These are phyloP conservation scores for Andricus grossulariae DNA, from an alignment of 1,140 invertebrate species.

Conservation along the genomic window DNA sequence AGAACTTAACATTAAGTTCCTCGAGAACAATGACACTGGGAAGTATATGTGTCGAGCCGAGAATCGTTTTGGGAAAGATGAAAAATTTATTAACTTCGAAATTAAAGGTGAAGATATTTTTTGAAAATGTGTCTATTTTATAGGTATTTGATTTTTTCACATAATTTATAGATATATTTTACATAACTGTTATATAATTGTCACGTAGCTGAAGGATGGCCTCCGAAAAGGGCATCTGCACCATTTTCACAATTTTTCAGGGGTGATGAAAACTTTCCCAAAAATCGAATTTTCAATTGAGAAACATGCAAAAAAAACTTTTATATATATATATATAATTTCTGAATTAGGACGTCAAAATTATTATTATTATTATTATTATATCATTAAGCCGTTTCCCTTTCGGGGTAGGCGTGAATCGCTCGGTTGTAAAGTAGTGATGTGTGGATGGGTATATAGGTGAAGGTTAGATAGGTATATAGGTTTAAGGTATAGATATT, in stretches of 20 bases:
- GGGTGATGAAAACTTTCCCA: no score
- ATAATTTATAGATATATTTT: background rate
- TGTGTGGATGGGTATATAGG: no score
- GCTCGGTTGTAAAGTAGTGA: no score
- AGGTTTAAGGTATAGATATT: no score
- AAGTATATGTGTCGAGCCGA: constrained; percentile 66
- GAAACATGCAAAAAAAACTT: no score
- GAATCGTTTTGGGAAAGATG: constrained; percentile 65
- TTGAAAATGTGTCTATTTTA: background rate
- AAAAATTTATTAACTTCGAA: constrained; percentile 62
- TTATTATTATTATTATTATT: no score
- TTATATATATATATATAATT: background rate
- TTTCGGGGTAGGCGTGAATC: no score
- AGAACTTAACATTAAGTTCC: constrained; percentile 67
- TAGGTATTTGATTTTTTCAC: background rate
- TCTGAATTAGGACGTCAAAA: background rate
- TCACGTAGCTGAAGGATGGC: background rate
- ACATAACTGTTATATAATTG: background rate
- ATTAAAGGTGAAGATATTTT: constrained; percentile 68
- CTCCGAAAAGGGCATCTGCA: no score
- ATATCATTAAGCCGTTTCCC: no score
- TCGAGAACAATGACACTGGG: constrained; percentile 67
- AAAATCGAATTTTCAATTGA: no score
- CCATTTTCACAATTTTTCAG: no score
- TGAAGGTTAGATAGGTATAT: no score